Percentiles rank a stretch among this genome's conserved stretches.
Conservation (phyloP, 35 echinoderm and acorn worm species). For the Amphiura filiformis region DNA sequence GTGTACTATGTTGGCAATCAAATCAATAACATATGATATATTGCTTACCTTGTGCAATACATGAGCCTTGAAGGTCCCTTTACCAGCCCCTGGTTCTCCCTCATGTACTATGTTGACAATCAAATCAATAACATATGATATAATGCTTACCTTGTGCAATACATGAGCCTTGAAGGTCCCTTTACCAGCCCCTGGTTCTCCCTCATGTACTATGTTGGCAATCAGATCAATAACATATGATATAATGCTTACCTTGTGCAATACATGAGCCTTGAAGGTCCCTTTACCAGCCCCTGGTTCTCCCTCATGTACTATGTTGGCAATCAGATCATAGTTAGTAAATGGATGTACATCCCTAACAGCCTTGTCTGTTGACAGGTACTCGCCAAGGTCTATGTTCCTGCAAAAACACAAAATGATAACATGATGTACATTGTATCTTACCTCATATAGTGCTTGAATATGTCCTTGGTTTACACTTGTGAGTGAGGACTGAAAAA, state of each 20-base stretch:
- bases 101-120: conserved; percentile 94
- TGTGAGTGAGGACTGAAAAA: not conserved
- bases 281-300: conserved; percentile 79
- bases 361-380: conserved; percentile 55
- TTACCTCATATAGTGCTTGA: not conserved
- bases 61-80: conserved; percentile 87
- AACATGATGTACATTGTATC: not conserved
- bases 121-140: conserved; percentile 72
- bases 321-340: conserved; percentile 83
- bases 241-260: conserved; percentile 82
- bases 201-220: conserved; percentile 93
- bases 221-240: conserved; percentile 72
- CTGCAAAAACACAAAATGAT: conserved; percentile 28
- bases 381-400: conserved; percentile 84
- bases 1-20: conserved; percentile 93
- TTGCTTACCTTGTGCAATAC: conserved; percentile 89
- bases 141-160: conserved; percentile 81
- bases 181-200: conserved; percentile 75
- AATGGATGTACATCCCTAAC: conserved; percentile 67
- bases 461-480: not conserved
- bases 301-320: conserved; percentile 93
- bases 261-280: conserved; percentile 83
- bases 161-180: conserved; percentile 91
- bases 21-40: too few relatives aligned
- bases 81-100: conserved; percentile 74